Base-by-base conservation (phyloP, 2,113 vertebrate genomes). In the Albula goreensis region DNA sequence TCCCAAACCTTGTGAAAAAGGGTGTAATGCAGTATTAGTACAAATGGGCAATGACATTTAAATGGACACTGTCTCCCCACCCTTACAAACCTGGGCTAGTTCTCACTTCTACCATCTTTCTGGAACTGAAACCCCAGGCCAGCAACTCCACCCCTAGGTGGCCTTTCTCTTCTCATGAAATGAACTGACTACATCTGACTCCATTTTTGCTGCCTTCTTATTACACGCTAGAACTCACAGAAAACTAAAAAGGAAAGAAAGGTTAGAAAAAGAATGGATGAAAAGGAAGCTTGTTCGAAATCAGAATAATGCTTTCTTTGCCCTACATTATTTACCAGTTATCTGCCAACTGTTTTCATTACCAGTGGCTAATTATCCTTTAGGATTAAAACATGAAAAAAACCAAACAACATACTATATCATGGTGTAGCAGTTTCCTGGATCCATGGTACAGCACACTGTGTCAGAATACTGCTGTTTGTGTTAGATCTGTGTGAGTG, bases 211-310 rank as follows among this genome's bases (percentile, higher is more conserved):
- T 2, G 51, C 3, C 74, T 78, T 51, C 74, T 57, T 49, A 85
- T 79, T 85, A 81, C 57, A 81, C 25, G 79, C 60, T 51, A 66
- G 49, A 25, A 50, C 25, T 70, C 60, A 17, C 85, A 19, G 85
- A 56, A 70, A 49, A 19, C 56, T 25, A 25, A 50, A 86, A 50
- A 25, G 50, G 74, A 9, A 57, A n/a, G 31, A 25, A 25, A 41
- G n/a, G n/a, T 41, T 4, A 50, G 19, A 66, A 77, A 15, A 41
- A 84, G 8, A 25, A 22, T 10, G 60, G 25, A 17, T 56, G 19
- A 13, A 6, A 5, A 13, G n/a, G 83, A 3, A 63, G 66, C 83
- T 25, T 31, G 66, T 17, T 31, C 49, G 50, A 8, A 48, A 9
- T 6, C 8, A 51, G 11, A 57, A 52, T 51, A 17, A n/a, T 10